Conservation (phyloP, 2,888 invertebrate genomes). For the Calameuta pallipes region DNA sequence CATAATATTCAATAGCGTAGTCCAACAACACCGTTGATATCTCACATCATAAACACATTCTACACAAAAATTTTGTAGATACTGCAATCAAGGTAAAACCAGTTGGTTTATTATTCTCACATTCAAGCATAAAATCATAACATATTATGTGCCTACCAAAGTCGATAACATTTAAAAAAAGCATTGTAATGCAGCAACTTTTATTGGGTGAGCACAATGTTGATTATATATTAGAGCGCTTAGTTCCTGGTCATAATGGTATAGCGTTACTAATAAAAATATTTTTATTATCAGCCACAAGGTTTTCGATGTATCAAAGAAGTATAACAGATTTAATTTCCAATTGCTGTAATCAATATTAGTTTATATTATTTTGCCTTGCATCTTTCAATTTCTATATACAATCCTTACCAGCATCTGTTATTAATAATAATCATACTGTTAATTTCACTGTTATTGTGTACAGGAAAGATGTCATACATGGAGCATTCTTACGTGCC, state of each 20-base stretch:
- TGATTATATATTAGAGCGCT: not conserved
- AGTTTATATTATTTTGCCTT: not conserved
- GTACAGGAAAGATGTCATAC: not conserved
- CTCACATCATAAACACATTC: not conserved
- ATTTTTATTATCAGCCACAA: not conserved
- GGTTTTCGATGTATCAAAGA: not conserved
- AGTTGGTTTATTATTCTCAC: constrained; percentile 3
- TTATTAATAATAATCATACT: not conserved
- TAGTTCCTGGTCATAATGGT: not conserved
- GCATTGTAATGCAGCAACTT: not conserved
- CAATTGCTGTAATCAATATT: not conserved
- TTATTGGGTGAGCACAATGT: not conserved
- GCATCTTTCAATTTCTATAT: not conserved
- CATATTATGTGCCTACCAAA: constrained; percentile 21
- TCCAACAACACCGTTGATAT: not conserved
- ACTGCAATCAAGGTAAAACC: not conserved
- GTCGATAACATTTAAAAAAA: constrained; percentile 9
- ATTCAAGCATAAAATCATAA: constrained; percentile 18
- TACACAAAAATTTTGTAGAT: not conserved
- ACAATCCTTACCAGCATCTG: not conserved
- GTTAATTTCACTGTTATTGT: not conserved
- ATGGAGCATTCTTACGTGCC: not conserved
- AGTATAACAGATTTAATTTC: not conserved
- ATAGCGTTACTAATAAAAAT: not conserved
- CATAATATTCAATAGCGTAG: not conserved